Percentiles rank a stretch among this genome's conserved stretches.
These are phyloP conservation scores for Clarias gariepinus DNA, from an alignment of 2,113 vertebrate species.

Conservation along the genomic window DNA sequence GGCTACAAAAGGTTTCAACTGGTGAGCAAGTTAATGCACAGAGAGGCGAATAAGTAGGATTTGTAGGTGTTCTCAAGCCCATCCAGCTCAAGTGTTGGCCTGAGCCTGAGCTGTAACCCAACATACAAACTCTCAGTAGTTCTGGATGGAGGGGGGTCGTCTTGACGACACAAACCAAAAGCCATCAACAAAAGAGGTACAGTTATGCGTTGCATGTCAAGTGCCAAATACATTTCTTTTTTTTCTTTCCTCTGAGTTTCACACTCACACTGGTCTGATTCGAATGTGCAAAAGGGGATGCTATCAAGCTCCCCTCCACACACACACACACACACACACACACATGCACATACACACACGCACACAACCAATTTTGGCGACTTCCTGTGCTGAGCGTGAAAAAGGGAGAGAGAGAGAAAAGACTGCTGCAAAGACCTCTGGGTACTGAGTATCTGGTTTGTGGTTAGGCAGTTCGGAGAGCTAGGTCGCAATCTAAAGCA, in stretches of 20 bases:
- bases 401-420: slow-evolving; percentile 43
- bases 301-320: slow-evolving; percentile 26
- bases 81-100: slow-evolving; percentile 40
- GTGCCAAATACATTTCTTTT: not conserved
- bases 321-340: too few relatives aligned
- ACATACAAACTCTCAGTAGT: slow-evolving; percentile 8
- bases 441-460: slow-evolving; percentile 70
- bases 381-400: slow-evolving; percentile 55
- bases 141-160: not conserved
- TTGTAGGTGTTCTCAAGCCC: slow-evolving; percentile 18
- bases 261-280: slow-evolving; percentile 38
- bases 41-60: not conserved
- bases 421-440: slow-evolving; percentile 68
- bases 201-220: not conserved
- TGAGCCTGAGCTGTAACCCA: slow-evolving; percentile 29
- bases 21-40: not conserved
- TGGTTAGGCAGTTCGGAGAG: slow-evolving; percentile 65
- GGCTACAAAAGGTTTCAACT: not conserved
- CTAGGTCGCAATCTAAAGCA: slow-evolving; percentile 64
- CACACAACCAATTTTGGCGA: slow-evolving; percentile 2
- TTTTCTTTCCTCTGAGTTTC: slow-evolving; percentile 12
- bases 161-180: slow-evolving; percentile 23
- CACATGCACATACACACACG: not conserved
- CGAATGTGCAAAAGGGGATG: slow-evolving; percentile 34
- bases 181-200: not conserved